phyloP scores from a whole-genome alignment of 2,113 vertebrate genomes.

The Pungitius pungitius region DNA sequence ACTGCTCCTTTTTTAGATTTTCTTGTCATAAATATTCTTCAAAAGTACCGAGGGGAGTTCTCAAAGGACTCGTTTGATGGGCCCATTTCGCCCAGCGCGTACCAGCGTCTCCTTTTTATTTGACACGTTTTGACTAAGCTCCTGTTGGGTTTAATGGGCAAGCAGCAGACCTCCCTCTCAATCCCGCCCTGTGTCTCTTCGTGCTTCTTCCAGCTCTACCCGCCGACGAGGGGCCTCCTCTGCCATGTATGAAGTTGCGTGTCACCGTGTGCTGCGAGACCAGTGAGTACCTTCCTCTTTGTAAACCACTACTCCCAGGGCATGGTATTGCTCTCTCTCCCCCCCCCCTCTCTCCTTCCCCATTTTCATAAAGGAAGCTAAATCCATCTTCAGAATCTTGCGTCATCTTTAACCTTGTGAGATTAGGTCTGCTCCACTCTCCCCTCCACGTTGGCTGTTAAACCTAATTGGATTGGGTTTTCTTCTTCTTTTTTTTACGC shows the following conservation, averaged over 20 bases:
- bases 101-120: not conserved
- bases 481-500: slow-evolving; percentile 15
- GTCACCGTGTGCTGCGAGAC: slow-evolving; percentile 80
- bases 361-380: slow-evolving; percentile 24
- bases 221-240: slow-evolving; percentile 77
- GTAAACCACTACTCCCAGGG: slow-evolving; percentile 39
- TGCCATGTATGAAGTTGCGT: slow-evolving; percentile 83
- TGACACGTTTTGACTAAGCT: slow-evolving; percentile 7
- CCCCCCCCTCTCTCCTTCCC: not conserved
- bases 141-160: slow-evolving; percentile 33
- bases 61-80: slow-evolving; percentile 14
- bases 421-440: slow-evolving; percentile 10
- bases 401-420: slow-evolving; percentile 25
- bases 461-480: slow-evolving; percentile 40
- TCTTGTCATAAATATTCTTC: not conserved
- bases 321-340: slow-evolving; percentile 25
- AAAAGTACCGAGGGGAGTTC: slow-evolving; percentile 6
- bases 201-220: slow-evolving; percentile 73
- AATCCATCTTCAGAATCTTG: not conserved
- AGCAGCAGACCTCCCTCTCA: slow-evolving; percentile 21
- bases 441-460: slow-evolving; percentile 22
- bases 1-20: slow-evolving; percentile 1
- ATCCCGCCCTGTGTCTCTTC: slow-evolving; percentile 9
- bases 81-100: slow-evolving; percentile 17
- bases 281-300: slow-evolving; percentile 75